Conservation (phyloP, 2,113 vertebrate genomes). For the Anas platyrhynchos region DNA sequence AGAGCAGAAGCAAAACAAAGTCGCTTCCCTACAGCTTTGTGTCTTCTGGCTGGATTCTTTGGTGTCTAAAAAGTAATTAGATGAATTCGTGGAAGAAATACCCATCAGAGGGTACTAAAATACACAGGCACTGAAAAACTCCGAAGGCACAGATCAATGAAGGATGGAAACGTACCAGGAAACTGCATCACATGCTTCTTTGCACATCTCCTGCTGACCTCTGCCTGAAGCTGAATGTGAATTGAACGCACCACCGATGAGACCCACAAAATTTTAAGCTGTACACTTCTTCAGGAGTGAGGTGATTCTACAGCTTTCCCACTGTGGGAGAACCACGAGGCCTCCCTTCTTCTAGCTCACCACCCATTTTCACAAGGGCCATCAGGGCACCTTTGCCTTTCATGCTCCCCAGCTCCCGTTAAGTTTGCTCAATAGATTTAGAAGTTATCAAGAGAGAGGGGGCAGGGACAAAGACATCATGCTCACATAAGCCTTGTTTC, state of each 20-base stretch:
- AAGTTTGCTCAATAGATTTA: neutral
- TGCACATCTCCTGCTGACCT: neutral
- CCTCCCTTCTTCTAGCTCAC: accelerated
- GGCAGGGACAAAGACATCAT: neutral
- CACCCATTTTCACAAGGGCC: neutral
- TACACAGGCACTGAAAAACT: neutral
- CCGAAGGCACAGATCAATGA: neutral
- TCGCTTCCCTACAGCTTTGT: neutral
- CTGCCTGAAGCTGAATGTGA: neutral
- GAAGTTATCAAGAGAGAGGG: neutral
- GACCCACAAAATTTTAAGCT: neutral
- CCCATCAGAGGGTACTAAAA: neutral
- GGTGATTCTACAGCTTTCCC: neutral
- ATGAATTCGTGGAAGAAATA: neutral
- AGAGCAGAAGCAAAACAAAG: neutral
- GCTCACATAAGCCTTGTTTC: neutral
- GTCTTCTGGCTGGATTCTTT: neutral
- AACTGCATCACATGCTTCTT: neutral
- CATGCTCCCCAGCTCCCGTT: accelerated
- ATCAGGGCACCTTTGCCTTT: neutral
- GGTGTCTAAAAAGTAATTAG: neutral
- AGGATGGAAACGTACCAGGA: neutral
- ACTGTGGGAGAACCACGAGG: neutral
- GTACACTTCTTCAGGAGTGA: neutral
- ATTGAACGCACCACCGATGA: neutral